These are phyloP conservation scores for human DNA, from an alignment of 2,113 vertebrate genomes.

Conservation along the genomic window DNA sequence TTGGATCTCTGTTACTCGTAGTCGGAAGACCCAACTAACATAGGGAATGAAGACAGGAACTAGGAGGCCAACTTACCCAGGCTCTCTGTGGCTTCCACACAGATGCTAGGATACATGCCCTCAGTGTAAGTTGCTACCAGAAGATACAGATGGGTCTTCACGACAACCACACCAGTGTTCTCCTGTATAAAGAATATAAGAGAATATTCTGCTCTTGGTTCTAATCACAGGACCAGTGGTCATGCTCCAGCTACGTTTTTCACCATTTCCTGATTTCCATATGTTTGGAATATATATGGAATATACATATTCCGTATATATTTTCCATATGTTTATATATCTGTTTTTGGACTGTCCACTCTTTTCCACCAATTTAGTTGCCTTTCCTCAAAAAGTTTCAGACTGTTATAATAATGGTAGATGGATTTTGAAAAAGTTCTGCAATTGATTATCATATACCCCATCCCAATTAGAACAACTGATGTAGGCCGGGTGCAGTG, in stretches of 20 bases:
- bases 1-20: not conserved
- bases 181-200: constrained; percentile 73
- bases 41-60: not conserved
- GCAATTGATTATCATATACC: not conserved
- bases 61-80: constrained; percentile 79
- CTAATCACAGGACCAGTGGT: not conserved
- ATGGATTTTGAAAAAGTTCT: not conserved
- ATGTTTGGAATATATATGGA: too few relatives aligned
- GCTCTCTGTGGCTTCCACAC: constrained; percentile 88
- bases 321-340: not conserved
- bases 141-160: constrained; percentile 83
- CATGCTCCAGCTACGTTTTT: not conserved
- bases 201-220: not conserved
- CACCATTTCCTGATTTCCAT: not conserved
- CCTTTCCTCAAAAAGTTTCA: constrained; percentile 30
- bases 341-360: not conserved
- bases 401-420: not conserved
- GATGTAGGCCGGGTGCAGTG: not conserved
- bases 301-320: too few relatives aligned
- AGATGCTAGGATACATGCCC: constrained; percentile 87
- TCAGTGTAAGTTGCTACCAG: constrained; percentile 84
- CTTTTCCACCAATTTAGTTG: not conserved
- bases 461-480: not conserved
- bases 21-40: not conserved
- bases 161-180: constrained; percentile 82